Percentiles rank a stretch among this genome's conserved stretches.
These are phyloP conservation scores for Aleiodes alternator DNA, from an alignment of 2,888 invertebrate genomes.

Conservation along the genomic window DNA sequence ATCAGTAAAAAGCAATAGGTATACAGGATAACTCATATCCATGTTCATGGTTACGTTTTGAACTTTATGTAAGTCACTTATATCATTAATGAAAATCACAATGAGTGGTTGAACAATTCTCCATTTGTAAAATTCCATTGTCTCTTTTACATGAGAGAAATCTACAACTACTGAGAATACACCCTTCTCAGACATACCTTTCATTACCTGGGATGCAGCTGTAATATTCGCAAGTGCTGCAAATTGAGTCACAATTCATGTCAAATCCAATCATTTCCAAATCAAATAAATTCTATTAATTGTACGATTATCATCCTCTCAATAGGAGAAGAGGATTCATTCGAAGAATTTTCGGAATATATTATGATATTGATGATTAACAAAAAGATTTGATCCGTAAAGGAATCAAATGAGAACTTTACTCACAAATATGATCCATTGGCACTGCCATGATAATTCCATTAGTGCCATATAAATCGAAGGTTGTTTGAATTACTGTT, in stretches of 20 bases:
- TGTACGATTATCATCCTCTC: too few relatives aligned
- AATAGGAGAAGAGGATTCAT: too few relatives aligned
- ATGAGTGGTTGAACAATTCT: constrained; percentile 56
- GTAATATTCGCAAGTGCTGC: constrained; percentile 14
- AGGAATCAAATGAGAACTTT: too few relatives aligned
- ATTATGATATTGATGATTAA: too few relatives aligned
- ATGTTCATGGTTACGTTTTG: constrained; percentile 43
- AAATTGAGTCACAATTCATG: neutral
- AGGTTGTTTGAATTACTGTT: too few relatives aligned
- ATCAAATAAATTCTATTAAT: too few relatives aligned
- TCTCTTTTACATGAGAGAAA: constrained; percentile 3
- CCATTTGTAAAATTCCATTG: neutral
- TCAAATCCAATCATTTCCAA: too few relatives aligned
- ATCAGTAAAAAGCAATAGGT: constrained; percentile 63
- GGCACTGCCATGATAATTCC: too few relatives aligned
- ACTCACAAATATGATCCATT: too few relatives aligned
- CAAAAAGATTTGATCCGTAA: too few relatives aligned
- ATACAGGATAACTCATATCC: constrained; percentile 58
- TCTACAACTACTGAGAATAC: constrained; percentile 1
- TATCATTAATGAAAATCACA: constrained; percentile 55
- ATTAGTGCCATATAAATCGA: too few relatives aligned
- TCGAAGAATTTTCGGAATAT: too few relatives aligned
- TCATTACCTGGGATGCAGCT: neutral
- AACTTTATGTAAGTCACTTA: constrained; percentile 55
- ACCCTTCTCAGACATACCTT: neutral